Conservation (phyloP, 2,113 vertebrate genomes). For the Ranitomeya variabilis region DNA sequence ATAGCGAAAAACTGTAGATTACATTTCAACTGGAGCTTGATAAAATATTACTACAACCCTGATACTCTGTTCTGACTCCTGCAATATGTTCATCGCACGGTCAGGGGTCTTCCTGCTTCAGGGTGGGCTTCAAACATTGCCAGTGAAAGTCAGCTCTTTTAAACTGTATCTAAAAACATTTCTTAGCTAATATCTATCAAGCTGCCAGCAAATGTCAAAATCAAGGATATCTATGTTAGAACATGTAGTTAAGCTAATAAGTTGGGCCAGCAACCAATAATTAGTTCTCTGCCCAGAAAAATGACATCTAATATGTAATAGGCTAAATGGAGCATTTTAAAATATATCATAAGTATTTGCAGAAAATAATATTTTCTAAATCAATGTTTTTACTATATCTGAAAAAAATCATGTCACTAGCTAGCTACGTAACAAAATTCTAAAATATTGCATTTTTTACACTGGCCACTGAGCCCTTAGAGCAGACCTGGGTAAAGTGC, state of each 20-base stretch:
- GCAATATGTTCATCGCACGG: neutral
- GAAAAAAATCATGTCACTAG: no score
- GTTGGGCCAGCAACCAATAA: neutral
- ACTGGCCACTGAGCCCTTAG: no score
- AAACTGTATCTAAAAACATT: neutral
- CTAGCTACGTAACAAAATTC: no score
- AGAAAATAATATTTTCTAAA: no score
- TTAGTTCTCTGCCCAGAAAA: neutral
- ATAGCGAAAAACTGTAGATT: neutral
- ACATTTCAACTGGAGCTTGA: neutral
- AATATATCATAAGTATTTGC: no score
- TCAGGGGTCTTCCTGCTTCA: neutral
- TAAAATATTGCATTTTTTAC: no score
- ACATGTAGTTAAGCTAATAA: neutral
- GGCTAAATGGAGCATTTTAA: no score
- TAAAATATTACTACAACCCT: neutral
- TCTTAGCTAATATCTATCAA: neutral
- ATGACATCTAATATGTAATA: no score
- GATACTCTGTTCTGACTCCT: neutral
- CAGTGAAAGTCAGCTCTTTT: neutral
- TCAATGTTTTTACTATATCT: no score
- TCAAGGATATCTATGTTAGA: neutral
- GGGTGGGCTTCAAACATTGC: constrained; percentile 4
- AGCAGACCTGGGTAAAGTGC: no score
- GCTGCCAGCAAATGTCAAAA: neutral